Evolutionary conservation across 2,113 vertebrate genomes (phyloP).

Genomic region (Microtus oregoni): DNA sequence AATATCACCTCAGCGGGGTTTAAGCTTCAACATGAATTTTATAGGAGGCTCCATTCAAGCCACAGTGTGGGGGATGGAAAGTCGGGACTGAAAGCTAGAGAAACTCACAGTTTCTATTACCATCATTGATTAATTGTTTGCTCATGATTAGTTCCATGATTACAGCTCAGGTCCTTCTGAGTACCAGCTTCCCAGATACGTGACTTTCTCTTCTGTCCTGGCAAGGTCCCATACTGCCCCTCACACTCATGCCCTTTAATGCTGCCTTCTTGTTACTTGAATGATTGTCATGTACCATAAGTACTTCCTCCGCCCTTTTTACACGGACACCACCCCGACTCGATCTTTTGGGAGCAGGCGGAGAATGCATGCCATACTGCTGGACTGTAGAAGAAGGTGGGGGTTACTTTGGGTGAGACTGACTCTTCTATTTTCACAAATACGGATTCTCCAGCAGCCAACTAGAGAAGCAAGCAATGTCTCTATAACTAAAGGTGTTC

Average conservation of each 20-base stretch:
- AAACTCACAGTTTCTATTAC: neutral
- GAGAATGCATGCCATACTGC: neutral
- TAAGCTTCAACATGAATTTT: neutral
- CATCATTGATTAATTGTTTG: neutral
- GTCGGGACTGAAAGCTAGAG: neutral
- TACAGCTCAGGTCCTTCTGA: neutral
- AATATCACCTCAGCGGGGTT: neutral
- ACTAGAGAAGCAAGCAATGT: neutral
- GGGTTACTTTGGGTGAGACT: neutral
- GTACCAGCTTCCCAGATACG: neutral
- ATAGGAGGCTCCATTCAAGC: neutral
- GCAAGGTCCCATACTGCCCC: no score
- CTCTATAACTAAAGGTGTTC: neutral
- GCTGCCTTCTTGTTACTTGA: neutral
- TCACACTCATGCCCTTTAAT: neutral
- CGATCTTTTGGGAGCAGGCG: accelerated
- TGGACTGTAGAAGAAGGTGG: neutral
- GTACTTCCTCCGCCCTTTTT: neutral
- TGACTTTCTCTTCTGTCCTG: neutral
- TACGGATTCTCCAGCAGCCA: neutral
- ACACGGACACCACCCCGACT: neutral
- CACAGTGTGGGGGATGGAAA: neutral
- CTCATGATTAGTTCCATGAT: neutral
- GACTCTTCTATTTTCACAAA: neutral
- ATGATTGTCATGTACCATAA: neutral